A percentile compares a stretch with the other conserved stretches of the same genome.
Conservation (phyloP, 2,888 invertebrate genomes). For the Rutpela maculata region DNA sequence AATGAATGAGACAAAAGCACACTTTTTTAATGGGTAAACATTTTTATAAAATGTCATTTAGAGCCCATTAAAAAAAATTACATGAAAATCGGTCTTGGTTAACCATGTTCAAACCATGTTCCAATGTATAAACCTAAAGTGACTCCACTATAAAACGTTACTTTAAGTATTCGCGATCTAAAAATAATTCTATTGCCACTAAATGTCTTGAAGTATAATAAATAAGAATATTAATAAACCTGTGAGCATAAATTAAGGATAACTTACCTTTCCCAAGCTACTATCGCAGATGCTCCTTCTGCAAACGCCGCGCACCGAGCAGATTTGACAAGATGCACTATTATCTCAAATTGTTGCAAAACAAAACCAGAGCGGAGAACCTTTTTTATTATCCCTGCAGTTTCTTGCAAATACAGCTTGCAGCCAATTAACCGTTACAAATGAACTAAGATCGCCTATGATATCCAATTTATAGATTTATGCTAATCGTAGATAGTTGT, state of each 20-base stretch:
- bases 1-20: too few relatives aligned
- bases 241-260: neutral
- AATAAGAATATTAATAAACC: neutral
- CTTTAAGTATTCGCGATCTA: too few relatives aligned
- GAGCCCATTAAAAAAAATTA: too few relatives aligned
- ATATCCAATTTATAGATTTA: slow-evolving; percentile 47
- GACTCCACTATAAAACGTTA: too few relatives aligned
- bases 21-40: too few relatives aligned
- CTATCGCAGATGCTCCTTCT: neutral
- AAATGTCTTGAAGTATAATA: neutral
- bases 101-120: too few relatives aligned
- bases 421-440: neutral
- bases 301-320: neutral
- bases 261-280: neutral
- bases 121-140: too few relatives aligned
- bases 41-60: too few relatives aligned
- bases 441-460: slow-evolving; percentile 26
- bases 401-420: neutral
- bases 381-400: neutral
- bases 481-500: slow-evolving; percentile 24
- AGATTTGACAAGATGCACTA: slow-evolving; percentile 14
- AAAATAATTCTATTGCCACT: too few relatives aligned
- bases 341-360: neutral
- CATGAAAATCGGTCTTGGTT: too few relatives aligned
- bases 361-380: neutral